Percentiles rank a stretch among this genome's conserved stretches.
phyloP scores from a whole-genome alignment of 2,113 vertebrate species.

The Cyphomyrus discorhynchus region DNA sequence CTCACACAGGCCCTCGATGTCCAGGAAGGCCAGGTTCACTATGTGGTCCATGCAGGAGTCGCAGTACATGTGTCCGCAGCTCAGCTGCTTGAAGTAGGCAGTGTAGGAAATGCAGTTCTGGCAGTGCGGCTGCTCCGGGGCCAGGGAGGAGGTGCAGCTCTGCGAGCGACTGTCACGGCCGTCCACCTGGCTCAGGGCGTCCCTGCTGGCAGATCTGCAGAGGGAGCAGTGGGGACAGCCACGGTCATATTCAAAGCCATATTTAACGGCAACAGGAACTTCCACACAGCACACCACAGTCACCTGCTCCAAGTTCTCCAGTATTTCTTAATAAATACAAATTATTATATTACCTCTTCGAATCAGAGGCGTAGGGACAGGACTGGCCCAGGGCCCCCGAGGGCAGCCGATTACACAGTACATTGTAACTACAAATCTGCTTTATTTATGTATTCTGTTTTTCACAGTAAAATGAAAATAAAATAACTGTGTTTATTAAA shows the following conservation, averaged over 20 bases:
- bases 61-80: slow-evolving; percentile 64
- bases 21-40: slow-evolving; percentile 65
- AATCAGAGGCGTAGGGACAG: not conserved
- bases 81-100: slow-evolving; percentile 57
- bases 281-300: not conserved
- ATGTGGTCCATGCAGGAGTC: slow-evolving; percentile 60
- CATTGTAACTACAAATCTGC: not conserved
- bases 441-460: not conserved
- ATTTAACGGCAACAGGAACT: not conserved
- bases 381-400: not conserved
- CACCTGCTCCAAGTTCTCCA: not conserved
- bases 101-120: slow-evolving; percentile 62
- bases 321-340: not conserved
- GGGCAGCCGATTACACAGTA: not conserved
- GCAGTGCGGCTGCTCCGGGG: slow-evolving; percentile 59
- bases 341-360: not conserved
- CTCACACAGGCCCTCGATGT: slow-evolving; percentile 63
- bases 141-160: slow-evolving; percentile 55
- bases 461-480: not conserved
- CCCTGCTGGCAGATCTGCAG: slow-evolving; percentile 52
- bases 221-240: not conserved
- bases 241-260: not conserved
- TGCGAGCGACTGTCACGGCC: slow-evolving; percentile 60
- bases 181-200: slow-evolving; percentile 37
- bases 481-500: no score